A percentile compares a stretch with the other conserved stretches of the same genome.
Evolutionary conservation across 2,113 vertebrate species (phyloP).

Genomic region (Capra hircus): DNA sequence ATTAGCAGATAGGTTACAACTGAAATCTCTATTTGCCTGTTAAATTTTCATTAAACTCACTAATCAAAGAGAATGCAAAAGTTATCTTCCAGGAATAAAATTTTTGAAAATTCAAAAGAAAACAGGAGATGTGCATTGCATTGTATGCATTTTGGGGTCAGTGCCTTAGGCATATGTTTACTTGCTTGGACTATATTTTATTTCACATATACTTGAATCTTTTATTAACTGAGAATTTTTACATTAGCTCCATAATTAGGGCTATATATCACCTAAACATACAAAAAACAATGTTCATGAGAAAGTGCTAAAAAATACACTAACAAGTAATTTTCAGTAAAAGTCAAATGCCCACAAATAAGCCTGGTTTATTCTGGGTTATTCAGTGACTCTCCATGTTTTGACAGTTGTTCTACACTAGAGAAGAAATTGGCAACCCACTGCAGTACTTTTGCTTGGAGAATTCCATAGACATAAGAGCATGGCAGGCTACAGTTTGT

Average conservation of each 20-base stretch:
- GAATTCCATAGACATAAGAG: neutral
- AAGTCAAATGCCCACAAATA: neutral
- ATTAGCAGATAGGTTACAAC: neutral
- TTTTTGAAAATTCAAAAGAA: neutral
- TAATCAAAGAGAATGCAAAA: neutral
- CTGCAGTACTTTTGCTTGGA: neutral
- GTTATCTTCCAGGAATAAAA: neutral
- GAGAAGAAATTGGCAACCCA: neutral
- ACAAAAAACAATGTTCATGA: neutral
- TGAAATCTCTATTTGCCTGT: neutral
- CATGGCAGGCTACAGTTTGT: neutral
- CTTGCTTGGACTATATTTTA: neutral
- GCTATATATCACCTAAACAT: neutral
- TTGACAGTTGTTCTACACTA: neutral
- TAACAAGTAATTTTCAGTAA: neutral
- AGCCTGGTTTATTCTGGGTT: neutral
- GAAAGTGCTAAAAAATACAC: neutral
- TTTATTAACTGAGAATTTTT: neutral
- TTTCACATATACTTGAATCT: neutral
- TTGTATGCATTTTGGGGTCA: neutral
- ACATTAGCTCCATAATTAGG: neutral
- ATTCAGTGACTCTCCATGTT: neutral
- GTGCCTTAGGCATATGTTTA: neutral
- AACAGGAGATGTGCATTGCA: neutral
- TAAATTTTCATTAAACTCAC: neutral